These are phyloP conservation scores for Pteria penguin DNA, from an alignment of 2,888 invertebrate genomes.

Conservation along the genomic window DNA sequence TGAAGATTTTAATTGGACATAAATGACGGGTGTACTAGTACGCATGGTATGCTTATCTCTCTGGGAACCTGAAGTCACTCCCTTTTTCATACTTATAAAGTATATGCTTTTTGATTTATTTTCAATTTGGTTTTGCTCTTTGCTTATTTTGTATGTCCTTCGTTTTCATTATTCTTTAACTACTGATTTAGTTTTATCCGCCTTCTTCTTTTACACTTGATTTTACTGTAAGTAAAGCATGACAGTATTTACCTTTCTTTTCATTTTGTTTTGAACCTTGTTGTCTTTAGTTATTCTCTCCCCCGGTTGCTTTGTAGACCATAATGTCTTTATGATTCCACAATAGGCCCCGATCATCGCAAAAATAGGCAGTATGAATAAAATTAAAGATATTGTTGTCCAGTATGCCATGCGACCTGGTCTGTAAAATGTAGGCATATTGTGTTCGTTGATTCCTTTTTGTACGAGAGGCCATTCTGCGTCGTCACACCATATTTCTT, in stretches of 20 bases:
- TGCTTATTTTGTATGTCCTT: no score
- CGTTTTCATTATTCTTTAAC: no score
- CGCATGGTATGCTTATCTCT: no score
- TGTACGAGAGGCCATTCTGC: constrained; percentile 65
- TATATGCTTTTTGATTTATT: no score
- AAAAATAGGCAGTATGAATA: constrained; percentile 89
- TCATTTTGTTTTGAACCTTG: constrained; percentile 73
- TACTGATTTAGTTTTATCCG: no score
- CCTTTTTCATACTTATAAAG: no score
- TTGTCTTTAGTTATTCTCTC: constrained; percentile 75
- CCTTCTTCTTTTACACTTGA: no score
- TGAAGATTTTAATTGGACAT: no score
- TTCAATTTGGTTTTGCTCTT: no score
- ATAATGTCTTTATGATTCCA: constrained; percentile 86
- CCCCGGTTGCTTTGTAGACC: constrained; percentile 79
- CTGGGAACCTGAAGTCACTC: no score
- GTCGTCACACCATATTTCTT: constrained; percentile 89
- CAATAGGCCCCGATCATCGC: constrained; percentile 88
- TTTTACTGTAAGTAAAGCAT: no score
- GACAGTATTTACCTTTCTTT: constrained; percentile 74
- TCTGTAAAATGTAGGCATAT: constrained; percentile 18
- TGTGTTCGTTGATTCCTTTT: constrained; percentile 39
- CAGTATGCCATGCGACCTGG: constrained; percentile 86
- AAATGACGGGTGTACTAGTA: no score
- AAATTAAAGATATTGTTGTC: constrained; percentile 87